Percentiles rank a stretch among this genome's conserved stretches.
These are phyloP conservation scores for Drosophila limbata DNA, from an alignment of 2,888 invertebrate genomes.

Conservation along the genomic window DNA sequence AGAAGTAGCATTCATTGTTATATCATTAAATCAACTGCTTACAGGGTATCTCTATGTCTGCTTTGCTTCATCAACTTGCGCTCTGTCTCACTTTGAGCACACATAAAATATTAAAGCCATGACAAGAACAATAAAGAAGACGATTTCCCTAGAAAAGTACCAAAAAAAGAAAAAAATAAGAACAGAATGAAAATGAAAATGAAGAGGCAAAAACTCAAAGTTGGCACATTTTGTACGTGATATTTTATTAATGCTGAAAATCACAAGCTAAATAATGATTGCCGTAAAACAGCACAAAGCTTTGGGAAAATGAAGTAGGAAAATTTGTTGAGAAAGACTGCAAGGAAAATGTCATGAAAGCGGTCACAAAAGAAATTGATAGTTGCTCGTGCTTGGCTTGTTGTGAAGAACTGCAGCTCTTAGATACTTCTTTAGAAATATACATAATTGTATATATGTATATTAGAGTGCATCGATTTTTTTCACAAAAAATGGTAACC, in stretches of 20 bases:
- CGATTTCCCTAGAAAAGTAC: conserved; percentile 7
- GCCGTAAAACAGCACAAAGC: conserved; percentile 22
- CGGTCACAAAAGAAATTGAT: conserved; percentile 23
- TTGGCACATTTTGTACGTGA: conserved; percentile 51
- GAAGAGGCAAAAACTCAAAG: conserved; percentile 5
- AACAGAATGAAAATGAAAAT: not conserved
- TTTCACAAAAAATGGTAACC: no score
- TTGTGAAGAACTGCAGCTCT: conserved; percentile 38
- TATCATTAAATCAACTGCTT: not conserved
- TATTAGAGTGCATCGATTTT: no score
- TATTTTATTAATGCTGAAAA: conserved; percentile 68
- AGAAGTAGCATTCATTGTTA: not conserved
- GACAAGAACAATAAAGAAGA: conserved; percentile 25
- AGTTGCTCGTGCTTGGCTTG: conserved; percentile 3
- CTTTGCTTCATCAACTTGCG: not conserved
- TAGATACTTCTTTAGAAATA: conserved; percentile 23
- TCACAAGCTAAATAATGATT: conserved; percentile 56
- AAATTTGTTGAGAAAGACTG: conserved; percentile 5
- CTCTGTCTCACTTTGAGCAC: conserved; percentile 10
- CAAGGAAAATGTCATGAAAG: conserved; percentile 14
- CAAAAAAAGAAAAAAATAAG: not conserved
- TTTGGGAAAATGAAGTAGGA: not conserved
- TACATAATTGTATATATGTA: no score
- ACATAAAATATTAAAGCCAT: conserved; percentile 40
- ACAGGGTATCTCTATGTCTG: not conserved